Evolutionary conservation across 2,888 invertebrate genomes (phyloP), one percentile per base, ranked within the genome.

Genomic region (Phania funesta): DNA sequence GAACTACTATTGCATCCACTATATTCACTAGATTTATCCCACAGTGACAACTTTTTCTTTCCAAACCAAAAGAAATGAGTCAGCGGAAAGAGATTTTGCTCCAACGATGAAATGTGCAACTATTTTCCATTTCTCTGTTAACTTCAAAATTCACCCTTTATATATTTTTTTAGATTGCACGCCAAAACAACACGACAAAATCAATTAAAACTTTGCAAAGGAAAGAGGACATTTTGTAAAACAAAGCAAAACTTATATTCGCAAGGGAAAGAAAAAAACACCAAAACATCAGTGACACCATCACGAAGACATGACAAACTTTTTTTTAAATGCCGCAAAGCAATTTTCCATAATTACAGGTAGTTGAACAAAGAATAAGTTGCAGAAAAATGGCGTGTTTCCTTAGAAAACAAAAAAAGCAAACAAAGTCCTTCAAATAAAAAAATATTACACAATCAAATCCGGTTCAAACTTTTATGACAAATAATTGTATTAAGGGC

Each of bases 261-360:
- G 3, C 9, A 26, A 68, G 32, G 11, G 11, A 44, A 16, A 18
- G 1, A 16, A 44, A 44, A 8, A 22, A 65, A 11, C n/a, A 48
- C 8, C 11, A 73, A 29, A 62, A 68, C 38, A 62, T 64, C 68
- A 70, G 26, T 75, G 82, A 82, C 82, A 78, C 78, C 58, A 70
- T 35, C 32, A 56, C 8, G 60, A 75, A n/a, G 41, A 41, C 52
- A 70, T 44, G 68, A 65, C 65, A 73, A 82, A 82, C 60, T 78
- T 74, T 71, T 8, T n/a, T 64, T 62, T 56, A 68, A 78, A 76
- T 82, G 80, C 84, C 64, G 81, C 83, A 80, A 78, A 78, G 75
- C 78, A 84, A 85, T 84, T 85, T 85, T 41, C 68, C 58, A 54
- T 84, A 85, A 85, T 85, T 85, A 76, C 60, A 74, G 80, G 73